Conservation (phyloP, 2,888 invertebrate species). For the Calephelis perditalis region DNA sequence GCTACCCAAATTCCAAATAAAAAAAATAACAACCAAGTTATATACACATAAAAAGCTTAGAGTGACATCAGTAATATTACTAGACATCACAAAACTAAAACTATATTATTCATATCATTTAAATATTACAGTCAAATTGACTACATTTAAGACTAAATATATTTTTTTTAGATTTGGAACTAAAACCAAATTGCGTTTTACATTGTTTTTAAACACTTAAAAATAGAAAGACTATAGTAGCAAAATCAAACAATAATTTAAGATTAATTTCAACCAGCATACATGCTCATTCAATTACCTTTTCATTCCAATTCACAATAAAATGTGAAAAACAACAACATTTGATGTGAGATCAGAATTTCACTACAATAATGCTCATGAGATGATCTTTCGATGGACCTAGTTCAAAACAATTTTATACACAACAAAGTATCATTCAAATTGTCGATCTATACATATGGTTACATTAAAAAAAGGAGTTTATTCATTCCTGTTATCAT, state of each 20-base stretch:
- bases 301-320: conserved; percentile 21
- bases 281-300: conserved; percentile 4
- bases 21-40: conserved; percentile 55
- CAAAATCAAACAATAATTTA: conserved; percentile 47
- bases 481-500: background rate
- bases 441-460: background rate
- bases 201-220: conserved; percentile 47
- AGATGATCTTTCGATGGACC: conserved; percentile 4
- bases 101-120: conserved; percentile 53
- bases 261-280: conserved; percentile 48
- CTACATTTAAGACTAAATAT: conserved; percentile 63
- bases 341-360: conserved; percentile 62
- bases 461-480: background rate
- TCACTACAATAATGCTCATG: conserved; percentile 43
- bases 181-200: conserved; percentile 51
- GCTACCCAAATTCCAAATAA: conserved; percentile 64
- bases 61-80: conserved; percentile 39
- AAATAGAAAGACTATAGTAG: conserved; percentile 56
- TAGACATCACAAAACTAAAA: conserved; percentile 55
- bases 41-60: conserved; percentile 59
- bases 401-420: conserved; percentile 3
- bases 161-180: conserved; percentile 54
- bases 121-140: conserved; percentile 53
- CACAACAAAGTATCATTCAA: conserved; percentile 6
- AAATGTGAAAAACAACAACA: conserved; percentile 45